Conservation (phyloP, 2,888 invertebrate species). For the Trachelus iudaicus region DNA sequence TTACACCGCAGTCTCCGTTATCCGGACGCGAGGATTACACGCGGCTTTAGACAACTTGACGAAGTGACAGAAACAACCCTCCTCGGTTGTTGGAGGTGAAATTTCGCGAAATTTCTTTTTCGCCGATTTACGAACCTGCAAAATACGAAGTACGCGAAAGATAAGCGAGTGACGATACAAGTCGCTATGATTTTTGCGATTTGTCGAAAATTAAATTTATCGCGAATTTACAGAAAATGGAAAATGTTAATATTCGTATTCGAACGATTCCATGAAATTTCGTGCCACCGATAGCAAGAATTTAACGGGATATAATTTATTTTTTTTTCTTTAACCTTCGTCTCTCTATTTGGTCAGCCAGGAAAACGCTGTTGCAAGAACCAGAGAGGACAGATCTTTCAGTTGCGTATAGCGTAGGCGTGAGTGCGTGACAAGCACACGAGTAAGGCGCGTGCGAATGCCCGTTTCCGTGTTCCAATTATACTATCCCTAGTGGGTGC, state of each 20-base stretch:
- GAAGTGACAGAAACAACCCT: neutral
- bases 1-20: neutral
- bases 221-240: neutral
- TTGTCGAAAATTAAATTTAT: neutral
- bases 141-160: neutral
- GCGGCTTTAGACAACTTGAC: neutral
- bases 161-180: no score
- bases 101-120: neutral
- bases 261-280: neutral
- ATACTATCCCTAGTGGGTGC: neutral
- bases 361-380: neutral
- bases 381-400: neutral
- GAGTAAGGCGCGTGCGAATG: neutral
- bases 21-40: neutral
- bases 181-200: neutral
- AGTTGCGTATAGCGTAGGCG: neutral
- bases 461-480: conserved; percentile 3
- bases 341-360: neutral
- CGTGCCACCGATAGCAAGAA: neutral
- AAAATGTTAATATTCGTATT: neutral
- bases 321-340: neutral
- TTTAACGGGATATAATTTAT: neutral
- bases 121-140: no score
- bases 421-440: neutral
- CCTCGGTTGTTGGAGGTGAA: neutral